Base-by-base conservation (phyloP, 2,888 invertebrate species). In the Brassicogethes aeneus region DNA sequence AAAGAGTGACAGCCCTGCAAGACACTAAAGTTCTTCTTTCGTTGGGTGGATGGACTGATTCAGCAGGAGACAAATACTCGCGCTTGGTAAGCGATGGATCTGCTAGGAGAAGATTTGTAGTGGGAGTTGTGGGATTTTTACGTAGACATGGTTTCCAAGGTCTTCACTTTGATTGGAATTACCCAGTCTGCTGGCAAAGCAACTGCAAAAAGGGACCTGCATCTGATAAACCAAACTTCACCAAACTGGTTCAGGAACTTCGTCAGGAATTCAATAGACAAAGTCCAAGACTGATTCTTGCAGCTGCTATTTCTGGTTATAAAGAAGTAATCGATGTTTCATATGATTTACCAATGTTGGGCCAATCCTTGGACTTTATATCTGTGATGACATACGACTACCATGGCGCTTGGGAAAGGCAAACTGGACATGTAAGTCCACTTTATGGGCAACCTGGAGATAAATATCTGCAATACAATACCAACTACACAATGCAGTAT, bases 41-140 rank as follows among this genome's bases (percentile, higher is more conserved):
- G 1, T 65, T 95, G 39, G 95, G 95, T n/a, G 95, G 95, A 1
- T 95, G 94, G 94, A 91, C 90, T 0, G 92, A 94, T 65, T 93
- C 91, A 0, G 77, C 83, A 1, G 89, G 88, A 0, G 85, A 88
- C 58, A 91, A 91, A 62, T 91, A 91, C 59, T 88, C 89, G 0
- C 75, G 82, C 10, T 65, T 93, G 16, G 86, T 88, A 0, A 77
- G 79, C 32, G 79, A 80, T 43, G 73, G 76, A 3, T 70, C 75
- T 1, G 73, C 79, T 3, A 74, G 89, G 10, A 69, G 78, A 17
- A 79, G 79, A 36, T 91, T 91, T 57, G 78, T 83, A 2, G 70
- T 79, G 2, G 79, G 80, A 40, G 72, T 79, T 1, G 74, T 86
- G 1, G 74, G 77, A 14, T 91, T 88, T 62, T 64, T 93, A 23